These are phyloP conservation scores for Adelges cooleyi DNA, from an alignment of 1,140 invertebrate species.

Conservation along the genomic window DNA sequence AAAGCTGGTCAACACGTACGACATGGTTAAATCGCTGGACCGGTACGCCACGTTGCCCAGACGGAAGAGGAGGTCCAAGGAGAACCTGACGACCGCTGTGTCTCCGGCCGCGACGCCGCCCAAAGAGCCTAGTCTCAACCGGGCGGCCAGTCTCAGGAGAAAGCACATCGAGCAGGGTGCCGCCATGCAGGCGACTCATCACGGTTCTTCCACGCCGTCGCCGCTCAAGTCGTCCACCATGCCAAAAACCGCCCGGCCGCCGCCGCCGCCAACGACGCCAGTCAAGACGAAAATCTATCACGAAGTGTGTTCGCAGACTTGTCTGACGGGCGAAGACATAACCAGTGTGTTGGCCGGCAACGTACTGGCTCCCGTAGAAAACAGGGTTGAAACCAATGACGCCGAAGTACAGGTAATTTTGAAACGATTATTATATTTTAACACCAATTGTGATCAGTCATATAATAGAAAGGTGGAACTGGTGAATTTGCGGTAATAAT, in stretches of 20 bases:
- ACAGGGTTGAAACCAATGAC: slow-evolving; percentile 31
- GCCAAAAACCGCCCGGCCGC: slow-evolving; percentile 44
- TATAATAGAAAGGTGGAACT: too few relatives aligned
- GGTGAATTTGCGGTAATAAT: too few relatives aligned
- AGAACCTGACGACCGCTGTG: slow-evolving; percentile 26
- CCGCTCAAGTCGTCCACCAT: slow-evolving; percentile 41
- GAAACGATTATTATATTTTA: too few relatives aligned
- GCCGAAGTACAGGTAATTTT: slow-evolving; percentile 31
- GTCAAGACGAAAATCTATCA: slow-evolving; percentile 61
- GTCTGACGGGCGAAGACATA: slow-evolving; percentile 54
- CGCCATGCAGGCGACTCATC: slow-evolving; percentile 31
- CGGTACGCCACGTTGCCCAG: slow-evolving; percentile 64
- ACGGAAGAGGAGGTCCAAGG: slow-evolving; percentile 39
- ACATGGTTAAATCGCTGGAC: slow-evolving; percentile 45
- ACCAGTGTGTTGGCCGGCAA: slow-evolving; percentile 54
- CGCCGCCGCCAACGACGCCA: slow-evolving; percentile 33
- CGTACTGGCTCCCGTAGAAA: slow-evolving; percentile 24
- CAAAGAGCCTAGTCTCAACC: slow-evolving; percentile 38
- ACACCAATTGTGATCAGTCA: too few relatives aligned
- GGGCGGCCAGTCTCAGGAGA: slow-evolving; percentile 34
- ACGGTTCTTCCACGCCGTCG: slow-evolving; percentile 35
- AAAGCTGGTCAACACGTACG: slow-evolving; percentile 36
- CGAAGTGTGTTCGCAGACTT: slow-evolving; percentile 61
- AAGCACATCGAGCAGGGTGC: slow-evolving; percentile 32
- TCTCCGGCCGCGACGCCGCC: slow-evolving; percentile 32